Conservation (phyloP, 35 echinoderm and acorn worm genomes). For the Lytechinus variegatus region DNA sequence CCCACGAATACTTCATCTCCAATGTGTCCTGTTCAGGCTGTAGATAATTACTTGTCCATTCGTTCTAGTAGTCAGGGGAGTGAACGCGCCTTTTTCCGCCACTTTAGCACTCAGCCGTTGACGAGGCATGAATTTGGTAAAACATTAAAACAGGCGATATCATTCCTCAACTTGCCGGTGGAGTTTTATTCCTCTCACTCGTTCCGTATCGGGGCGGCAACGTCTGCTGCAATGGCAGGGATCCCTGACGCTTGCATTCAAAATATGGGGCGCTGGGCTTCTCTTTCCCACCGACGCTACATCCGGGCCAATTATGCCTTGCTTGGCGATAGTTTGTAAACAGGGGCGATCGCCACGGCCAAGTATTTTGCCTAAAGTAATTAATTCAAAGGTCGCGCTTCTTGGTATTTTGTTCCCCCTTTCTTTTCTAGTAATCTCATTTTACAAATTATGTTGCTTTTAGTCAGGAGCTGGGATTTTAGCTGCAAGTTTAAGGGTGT, state of each 20-base stretch:
- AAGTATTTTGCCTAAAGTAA: no score
- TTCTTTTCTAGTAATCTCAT: no score
- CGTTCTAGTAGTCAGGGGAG: background rate
- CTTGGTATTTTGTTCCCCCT: no score
- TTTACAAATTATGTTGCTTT: no score
- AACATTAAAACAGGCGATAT: background rate
- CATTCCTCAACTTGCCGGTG: background rate
- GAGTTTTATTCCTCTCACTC: constrained; percentile 40
- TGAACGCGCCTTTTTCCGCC: background rate
- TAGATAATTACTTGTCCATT: background rate
- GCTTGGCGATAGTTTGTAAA: no score
- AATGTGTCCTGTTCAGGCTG: background rate
- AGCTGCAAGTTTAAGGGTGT: no score
- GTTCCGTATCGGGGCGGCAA: constrained; percentile 61
- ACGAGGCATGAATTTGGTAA: background rate
- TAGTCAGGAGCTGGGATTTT: no score
- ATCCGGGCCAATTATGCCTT: background rate
- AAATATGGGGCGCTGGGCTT: constrained; percentile 61
- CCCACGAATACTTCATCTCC: background rate
- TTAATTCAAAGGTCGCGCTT: no score
- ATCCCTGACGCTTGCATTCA: constrained; percentile 48
- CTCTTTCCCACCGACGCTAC: constrained; percentile 26
- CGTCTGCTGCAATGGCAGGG: constrained; percentile 48
- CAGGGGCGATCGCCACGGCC: no score
- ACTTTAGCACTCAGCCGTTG: background rate